Evolutionary conservation across 2,113 vertebrate genomes (phyloP).

Genomic region (Forbesichthys papilliferus): DNA sequence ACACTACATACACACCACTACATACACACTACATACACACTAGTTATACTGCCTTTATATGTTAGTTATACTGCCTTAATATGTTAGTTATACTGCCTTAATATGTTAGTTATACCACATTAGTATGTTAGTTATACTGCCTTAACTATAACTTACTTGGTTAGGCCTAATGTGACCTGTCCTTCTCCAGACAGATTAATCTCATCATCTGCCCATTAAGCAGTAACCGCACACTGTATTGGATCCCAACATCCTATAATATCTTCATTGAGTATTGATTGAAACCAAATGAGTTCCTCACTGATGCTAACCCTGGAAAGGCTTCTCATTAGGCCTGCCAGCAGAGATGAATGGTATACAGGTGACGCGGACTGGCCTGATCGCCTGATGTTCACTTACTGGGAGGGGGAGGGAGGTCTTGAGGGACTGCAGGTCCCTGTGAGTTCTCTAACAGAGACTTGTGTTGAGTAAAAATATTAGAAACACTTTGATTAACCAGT

Average conservation of each 20-base stretch:
- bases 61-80: too few relatives aligned
- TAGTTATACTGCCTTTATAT: too few relatives aligned
- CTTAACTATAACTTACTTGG: too few relatives aligned
- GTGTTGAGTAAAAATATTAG: slow-evolving; percentile 2
- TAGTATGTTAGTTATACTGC: too few relatives aligned
- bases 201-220: slow-evolving; percentile 23
- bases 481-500: slow-evolving; percentile 14
- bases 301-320: slow-evolving; percentile 47
- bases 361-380: slow-evolving; percentile 24
- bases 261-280: slow-evolving; percentile 64
- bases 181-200: slow-evolving; percentile 13
- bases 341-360: slow-evolving; percentile 60
- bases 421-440: slow-evolving; percentile 22
- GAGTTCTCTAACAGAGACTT: slow-evolving; percentile 4
- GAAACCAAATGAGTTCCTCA: slow-evolving; percentile 62
- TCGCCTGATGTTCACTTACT: slow-evolving; percentile 32
- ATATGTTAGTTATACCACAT: too few relatives aligned
- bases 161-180: neutral
- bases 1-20: too few relatives aligned
- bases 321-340: slow-evolving; percentile 65
- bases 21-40: too few relatives aligned
- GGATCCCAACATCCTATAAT: slow-evolving; percentile 33
- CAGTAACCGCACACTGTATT: slow-evolving; percentile 12
- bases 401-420: slow-evolving; percentile 26
- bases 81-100: too few relatives aligned